Base-by-base conservation (phyloP, 2,113 vertebrate species). In the Hypocryptadius cinnamomeus region DNA sequence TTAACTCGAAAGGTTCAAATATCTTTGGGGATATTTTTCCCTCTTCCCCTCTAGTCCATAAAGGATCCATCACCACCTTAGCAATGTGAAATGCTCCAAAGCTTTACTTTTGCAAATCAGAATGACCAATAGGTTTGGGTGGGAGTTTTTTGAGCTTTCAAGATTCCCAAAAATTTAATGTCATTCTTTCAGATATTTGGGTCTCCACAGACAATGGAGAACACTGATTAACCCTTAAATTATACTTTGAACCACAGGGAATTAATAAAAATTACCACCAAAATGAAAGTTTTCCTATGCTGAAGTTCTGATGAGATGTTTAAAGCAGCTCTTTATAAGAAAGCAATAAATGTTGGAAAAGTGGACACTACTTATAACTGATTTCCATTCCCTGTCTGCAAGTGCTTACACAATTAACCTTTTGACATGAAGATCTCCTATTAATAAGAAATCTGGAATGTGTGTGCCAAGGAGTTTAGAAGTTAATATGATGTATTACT, bases 351-450 rank as follows among this genome's bases (percentile, higher is more conserved):
- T 13, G 31, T 35, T 82, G 64, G 54, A 47, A n/a, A 84, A 92
- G 33, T 27, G 31, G 64, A 64, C 16, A 37, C 73, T 76, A 45
- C 10, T 56, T 24, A 12, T 47, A 68, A 79, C 28, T 35, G 40
- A 86, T 80, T 85, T n/a, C 23, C 31, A 77, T 59, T 77, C 68
- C 15, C 13, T 48, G 50, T 21, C 78, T 86, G 53, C 80, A 70
- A 50, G 16, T 64, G 9, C 73, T 84, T 89, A 64, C 50, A 87
- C 94, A 93, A 96, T 97, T 96, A 95, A 94, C 80, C 89, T 93
- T 40, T 8, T 74, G 27, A 74, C 61, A 64, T 47, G 78, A 91
- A 81, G 86, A 94, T 78, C 80, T 92, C 40, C 9, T 21, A 33
- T 11, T 88, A 95, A 90, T 78, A 97, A 69, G 79, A 89, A 50